These are phyloP conservation scores for Pollenia angustigena DNA, from an alignment of 2,888 invertebrate genomes.

Conservation along the genomic window DNA sequence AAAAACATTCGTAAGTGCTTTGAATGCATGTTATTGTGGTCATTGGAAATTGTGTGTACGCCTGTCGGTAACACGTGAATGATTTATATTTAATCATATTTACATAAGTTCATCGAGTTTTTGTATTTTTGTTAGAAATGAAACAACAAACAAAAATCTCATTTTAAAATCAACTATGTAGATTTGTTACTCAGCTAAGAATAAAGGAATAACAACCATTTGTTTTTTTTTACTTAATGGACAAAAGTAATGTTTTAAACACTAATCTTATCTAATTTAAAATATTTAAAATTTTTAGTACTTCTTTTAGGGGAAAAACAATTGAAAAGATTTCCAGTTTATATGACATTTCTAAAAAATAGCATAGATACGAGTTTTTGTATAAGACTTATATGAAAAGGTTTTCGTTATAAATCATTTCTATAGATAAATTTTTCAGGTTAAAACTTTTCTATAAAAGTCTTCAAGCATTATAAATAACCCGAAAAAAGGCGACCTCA, in stretches of 20 bases:
- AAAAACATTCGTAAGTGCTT: constrained; percentile 10
- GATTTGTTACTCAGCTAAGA: constrained; percentile 14
- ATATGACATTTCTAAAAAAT: no score
- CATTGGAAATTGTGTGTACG: constrained; percentile 2
- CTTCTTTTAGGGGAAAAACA: neutral
- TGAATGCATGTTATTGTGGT: constrained; percentile 21
- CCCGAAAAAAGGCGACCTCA: no score
- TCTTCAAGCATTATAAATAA: no score
- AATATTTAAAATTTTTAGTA: neutral
- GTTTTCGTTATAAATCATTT: no score
- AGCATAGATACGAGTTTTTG: no score
- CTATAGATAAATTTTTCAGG: no score
- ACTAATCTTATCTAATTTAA: no score
- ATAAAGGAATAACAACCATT: constrained; percentile 14
- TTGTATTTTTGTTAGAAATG: constrained; percentile 28
- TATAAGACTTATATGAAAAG: no score
- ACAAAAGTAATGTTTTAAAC: no score
- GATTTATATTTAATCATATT: constrained; percentile 56
- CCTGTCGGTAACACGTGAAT: constrained; percentile 33
- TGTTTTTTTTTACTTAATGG: no score
- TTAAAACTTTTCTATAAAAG: no score
- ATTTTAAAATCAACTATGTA: neutral
- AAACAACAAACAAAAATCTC: constrained; percentile 20
- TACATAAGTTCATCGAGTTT: constrained; percentile 49
- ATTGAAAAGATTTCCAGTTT: no score